phyloP scores from a whole-genome alignment of 2,797 vertebrate species.

The Parauchenoglanis punctatus region DNA sequence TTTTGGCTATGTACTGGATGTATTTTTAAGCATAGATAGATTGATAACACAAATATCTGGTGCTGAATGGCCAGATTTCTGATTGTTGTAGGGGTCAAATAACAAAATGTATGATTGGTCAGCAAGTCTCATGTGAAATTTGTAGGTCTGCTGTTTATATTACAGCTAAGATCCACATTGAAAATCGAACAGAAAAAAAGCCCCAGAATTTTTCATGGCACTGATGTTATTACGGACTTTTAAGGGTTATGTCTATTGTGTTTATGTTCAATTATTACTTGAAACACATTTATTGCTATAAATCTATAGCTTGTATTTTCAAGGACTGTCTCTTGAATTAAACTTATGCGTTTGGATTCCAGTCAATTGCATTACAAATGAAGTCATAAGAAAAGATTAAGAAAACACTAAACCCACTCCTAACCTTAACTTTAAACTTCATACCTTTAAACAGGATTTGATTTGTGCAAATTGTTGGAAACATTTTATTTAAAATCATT shows the following conservation, averaged over 20 bases:
- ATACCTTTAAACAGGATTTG: not conserved
- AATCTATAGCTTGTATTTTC: not conserved
- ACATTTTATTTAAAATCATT: not conserved
- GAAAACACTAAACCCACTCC: not conserved
- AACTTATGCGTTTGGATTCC: not conserved
- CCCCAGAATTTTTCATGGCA: too few relatives aligned
- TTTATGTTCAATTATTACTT: not conserved
- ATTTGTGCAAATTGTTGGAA: not conserved
- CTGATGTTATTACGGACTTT: not conserved
- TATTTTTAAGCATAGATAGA: not conserved
- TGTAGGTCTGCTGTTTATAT: not conserved
- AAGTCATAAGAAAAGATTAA: not conserved
- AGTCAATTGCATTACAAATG: not conserved
- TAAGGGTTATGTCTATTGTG: not conserved
- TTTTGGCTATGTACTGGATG: not conserved
- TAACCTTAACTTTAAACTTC: not conserved
- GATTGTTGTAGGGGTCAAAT: not conserved
- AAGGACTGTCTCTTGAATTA: not conserved
- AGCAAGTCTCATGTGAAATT: not conserved
- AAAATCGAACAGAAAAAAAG: not conserved
- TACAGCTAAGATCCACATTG: not conserved
- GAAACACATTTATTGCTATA: not conserved
- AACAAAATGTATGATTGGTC: not conserved
- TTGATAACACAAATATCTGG: not conserved
- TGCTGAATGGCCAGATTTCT: not conserved